Percentiles rank a stretch among this genome's conserved stretches.
Conservation (phyloP, 1,140 invertebrate species). For the Zaprionus inermis region DNA sequence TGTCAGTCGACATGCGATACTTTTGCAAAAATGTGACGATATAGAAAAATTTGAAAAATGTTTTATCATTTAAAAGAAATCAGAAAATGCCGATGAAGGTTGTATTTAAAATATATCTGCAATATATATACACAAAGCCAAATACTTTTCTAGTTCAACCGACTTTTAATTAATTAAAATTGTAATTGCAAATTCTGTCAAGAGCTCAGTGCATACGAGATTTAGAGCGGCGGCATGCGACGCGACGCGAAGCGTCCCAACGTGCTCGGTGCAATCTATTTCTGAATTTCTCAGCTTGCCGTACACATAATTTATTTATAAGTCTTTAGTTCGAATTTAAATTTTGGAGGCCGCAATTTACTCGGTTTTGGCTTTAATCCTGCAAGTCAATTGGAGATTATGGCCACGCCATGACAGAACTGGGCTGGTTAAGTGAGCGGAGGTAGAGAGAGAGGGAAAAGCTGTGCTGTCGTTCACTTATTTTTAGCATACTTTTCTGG, state of each 20-base stretch:
- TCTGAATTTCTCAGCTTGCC: constrained; percentile 4
- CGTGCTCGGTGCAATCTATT: constrained; percentile 13
- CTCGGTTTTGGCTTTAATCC: constrained; percentile 38
- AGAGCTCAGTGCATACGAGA: neutral
- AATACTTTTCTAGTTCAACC: neutral
- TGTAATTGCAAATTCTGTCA: neutral
- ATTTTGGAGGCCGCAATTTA: constrained; percentile 41
- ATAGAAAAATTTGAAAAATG: neutral
- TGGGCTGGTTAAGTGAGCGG: neutral
- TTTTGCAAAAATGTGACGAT: too few species aligned
- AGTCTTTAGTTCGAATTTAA: constrained; percentile 43
- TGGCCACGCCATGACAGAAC: too few species aligned
- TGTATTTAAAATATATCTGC: neutral
- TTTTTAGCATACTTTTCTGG: constrained; percentile 67
- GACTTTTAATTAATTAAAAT: neutral
- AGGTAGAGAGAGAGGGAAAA: neutral
- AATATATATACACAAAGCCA: neutral
- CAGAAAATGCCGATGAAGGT: neutral
- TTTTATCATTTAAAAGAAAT: neutral
- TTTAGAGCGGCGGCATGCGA: too few species aligned
- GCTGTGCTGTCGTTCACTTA: constrained; percentile 57
- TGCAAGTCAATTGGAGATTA: constrained; percentile 4
- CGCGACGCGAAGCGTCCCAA: neutral
- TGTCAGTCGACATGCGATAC: too few species aligned
- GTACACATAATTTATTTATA: constrained; percentile 40